Evolutionary conservation across 2,888 invertebrate species (phyloP).

Genomic region (Tuberolachnus salignus): DNA sequence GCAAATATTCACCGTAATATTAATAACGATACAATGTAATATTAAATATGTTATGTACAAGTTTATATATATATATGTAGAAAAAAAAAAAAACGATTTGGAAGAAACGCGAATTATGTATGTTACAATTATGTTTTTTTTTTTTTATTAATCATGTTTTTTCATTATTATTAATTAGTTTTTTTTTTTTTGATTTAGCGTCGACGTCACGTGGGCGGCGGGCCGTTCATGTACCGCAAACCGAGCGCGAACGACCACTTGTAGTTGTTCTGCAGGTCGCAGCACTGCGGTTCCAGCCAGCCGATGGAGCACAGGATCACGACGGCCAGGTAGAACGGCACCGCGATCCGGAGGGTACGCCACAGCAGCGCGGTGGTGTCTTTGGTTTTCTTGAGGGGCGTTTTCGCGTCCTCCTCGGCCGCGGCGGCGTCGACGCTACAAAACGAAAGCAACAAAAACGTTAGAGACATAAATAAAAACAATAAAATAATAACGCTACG

Average conservation of each 20-base stretch:
- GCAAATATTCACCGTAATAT: neutral
- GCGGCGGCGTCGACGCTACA: neutral
- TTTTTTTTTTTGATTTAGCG: neutral
- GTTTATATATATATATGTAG: neutral
- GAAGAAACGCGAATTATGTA: conserved; percentile 10
- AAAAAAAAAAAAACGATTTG: conserved; percentile 6
- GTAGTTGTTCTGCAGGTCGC: conserved; percentile 78
- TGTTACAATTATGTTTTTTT: neutral
- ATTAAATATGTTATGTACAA: neutral
- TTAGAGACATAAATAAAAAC: neutral
- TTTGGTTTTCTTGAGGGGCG: conserved; percentile 16
- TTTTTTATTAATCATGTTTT: no score
- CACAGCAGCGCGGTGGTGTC: conserved; percentile 70
- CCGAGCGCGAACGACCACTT: conserved; percentile 79
- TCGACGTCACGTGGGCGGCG: conserved; percentile 74
- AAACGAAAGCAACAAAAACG: no score
- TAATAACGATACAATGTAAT: neutral
- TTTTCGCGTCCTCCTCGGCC: neutral
- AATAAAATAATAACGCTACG: no score
- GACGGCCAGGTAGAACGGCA: conserved; percentile 78
- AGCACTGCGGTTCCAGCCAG: conserved; percentile 77
- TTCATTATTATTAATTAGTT: no score
- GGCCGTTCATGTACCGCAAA: conserved; percentile 80
- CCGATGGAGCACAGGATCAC: conserved; percentile 76
- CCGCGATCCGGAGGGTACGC: conserved; percentile 74